A percentile compares a stretch with the other conserved stretches of the same genome.
phyloP scores from a whole-genome alignment of 2,113 vertebrate species.

The Dermatemys mawii region DNA sequence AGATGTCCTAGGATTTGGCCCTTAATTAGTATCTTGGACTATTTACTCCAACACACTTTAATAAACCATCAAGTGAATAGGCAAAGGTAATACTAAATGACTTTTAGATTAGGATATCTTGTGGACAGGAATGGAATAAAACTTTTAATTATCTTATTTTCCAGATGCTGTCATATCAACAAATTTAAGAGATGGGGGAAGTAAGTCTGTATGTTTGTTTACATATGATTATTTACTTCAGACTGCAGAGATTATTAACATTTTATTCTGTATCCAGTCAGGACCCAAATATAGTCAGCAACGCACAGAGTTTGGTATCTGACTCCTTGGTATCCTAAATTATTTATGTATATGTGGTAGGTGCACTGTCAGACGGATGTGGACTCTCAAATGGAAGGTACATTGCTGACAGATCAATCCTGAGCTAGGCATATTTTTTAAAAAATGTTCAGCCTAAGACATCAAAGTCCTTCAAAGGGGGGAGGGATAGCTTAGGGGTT shows the following conservation, averaged over 20 bases:
- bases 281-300: not conserved
- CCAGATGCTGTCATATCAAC: not conserved
- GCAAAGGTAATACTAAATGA: not conserved
- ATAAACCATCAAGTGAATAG: not conserved
- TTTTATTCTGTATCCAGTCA: not conserved
- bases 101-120: not conserved
- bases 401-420: not conserved
- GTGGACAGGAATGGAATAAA: not conserved
- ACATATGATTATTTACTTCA: not conserved
- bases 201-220: not conserved
- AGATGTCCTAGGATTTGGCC: not conserved
- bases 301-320: not conserved
- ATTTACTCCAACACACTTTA: not conserved
- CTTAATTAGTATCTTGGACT: not conserved
- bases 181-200: not conserved
- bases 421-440: not conserved
- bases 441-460: not conserved
- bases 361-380: not conserved
- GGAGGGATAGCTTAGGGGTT: no score
- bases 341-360: not conserved
- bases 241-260: not conserved
- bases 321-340: not conserved
- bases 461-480: not conserved
- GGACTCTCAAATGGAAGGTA: not conserved
- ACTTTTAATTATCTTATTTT: constrained; percentile 11